A percentile compares a stretch with the other conserved stretches of the same genome.
Evolutionary conservation across 2,888 invertebrate genomes (phyloP).

Genomic region (Galeruca laticollis): DNA sequence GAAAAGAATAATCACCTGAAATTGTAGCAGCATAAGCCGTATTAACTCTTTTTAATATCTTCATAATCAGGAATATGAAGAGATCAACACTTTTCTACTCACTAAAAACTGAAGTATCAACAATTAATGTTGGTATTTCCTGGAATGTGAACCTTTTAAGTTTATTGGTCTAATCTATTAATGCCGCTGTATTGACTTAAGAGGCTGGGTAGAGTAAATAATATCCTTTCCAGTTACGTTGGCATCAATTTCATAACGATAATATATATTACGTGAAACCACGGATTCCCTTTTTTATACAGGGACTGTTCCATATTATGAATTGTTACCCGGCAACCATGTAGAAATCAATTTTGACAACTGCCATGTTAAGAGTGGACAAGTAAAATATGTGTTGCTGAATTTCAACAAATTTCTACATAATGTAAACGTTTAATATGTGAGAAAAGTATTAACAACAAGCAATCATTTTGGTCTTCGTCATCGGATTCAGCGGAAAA

Average conservation of each 20-base stretch:
- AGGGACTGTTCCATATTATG: neutral
- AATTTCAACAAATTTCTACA: no score
- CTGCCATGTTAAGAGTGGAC: no score
- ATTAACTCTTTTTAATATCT: neutral
- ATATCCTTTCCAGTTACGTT: neutral
- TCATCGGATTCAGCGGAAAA: no score
- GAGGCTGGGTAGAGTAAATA: neutral
- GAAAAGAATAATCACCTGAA: neutral
- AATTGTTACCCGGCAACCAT: no score
- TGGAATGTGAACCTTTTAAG: slow-evolving; percentile 3
- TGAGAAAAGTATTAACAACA: no score
- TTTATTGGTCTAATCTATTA: slow-evolving; percentile 5
- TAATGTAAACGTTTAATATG: no score
- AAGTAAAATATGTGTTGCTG: no score
- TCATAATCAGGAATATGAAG: neutral
- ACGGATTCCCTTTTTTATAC: neutral
- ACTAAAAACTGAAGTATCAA: neutral
- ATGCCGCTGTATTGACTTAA: neutral
- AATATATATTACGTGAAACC: neutral
- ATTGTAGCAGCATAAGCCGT: neutral
- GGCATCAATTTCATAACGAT: neutral
- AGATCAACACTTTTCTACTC: neutral
- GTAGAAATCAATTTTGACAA: no score
- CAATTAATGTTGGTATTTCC: neutral
- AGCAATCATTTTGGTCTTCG: no score